phyloP scores from a whole-genome alignment of 37 sponge, comb jelly and placozoan species.

The Eunapius fragilis region DNA sequence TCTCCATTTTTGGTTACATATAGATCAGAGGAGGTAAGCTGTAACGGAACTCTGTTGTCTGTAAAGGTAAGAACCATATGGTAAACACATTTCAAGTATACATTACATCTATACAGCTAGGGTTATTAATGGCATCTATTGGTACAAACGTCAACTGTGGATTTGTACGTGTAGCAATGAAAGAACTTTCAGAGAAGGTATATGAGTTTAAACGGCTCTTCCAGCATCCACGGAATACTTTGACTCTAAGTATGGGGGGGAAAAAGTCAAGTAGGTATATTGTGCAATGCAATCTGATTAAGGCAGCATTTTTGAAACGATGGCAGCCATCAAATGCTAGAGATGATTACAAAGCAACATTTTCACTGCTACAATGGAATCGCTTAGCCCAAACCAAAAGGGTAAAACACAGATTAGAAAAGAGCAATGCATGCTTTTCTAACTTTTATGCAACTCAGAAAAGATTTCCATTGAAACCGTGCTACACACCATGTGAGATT shows the following conservation, averaged over 20 bases:
- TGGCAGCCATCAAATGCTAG: neutral
- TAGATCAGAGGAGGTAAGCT: neutral
- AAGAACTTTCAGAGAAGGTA: too few species aligned
- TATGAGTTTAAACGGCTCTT: too few species aligned
- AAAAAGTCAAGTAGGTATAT: too few species aligned
- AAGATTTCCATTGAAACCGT: neutral
- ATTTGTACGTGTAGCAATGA: neutral
- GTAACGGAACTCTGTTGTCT: neutral
- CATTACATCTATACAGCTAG: too few species aligned
- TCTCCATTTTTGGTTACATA: neutral
- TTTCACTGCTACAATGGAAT: neutral
- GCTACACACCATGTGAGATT: neutral
- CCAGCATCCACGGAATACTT: too few species aligned
- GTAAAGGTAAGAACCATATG: too few species aligned
- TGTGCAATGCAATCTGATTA: too few species aligned
- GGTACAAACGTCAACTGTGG: neutral
- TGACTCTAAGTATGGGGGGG: too few species aligned
- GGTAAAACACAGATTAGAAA: neutral
- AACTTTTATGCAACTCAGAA: neutral
- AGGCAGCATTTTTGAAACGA: neutral
- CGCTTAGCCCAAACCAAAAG: neutral
- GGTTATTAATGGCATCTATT: too few species aligned
- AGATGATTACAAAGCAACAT: neutral
- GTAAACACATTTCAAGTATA: too few species aligned
- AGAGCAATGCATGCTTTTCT: neutral